phyloP scores from a whole-genome alignment of 1,140 invertebrate species.

The Acromyrmex heyeri region DNA sequence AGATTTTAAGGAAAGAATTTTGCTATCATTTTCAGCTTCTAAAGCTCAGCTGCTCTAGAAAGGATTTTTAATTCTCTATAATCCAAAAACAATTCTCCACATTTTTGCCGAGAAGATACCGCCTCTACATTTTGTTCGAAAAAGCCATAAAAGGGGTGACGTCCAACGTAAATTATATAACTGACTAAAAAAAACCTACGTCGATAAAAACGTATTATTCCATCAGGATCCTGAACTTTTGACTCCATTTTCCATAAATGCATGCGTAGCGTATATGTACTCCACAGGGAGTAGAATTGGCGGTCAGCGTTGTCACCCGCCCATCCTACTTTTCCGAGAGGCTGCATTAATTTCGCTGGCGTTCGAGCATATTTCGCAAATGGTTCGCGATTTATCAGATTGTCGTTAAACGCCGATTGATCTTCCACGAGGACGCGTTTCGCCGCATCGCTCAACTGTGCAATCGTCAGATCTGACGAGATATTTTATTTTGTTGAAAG shows the following conservation, averaged over 20 bases:
- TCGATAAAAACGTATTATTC: conserved; percentile 13
- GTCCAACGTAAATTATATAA: conserved; percentile 27
- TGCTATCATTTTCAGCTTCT: not conserved
- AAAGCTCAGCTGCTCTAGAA: not conserved
- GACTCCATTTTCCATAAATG: not conserved
- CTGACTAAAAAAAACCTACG: not conserved
- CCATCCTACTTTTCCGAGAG: not conserved
- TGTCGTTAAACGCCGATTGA: not conserved
- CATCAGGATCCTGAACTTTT: not conserved
- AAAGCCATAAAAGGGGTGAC: not conserved
- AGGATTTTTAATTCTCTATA: not conserved
- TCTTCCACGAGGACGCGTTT: not conserved
- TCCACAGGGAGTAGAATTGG: not conserved
- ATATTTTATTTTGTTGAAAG: conserved; percentile 49
- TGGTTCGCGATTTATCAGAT: not conserved
- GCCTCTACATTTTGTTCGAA: not conserved
- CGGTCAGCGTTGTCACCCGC: not conserved
- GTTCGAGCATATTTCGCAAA: conserved; percentile 4
- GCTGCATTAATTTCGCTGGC: conserved; percentile 22
- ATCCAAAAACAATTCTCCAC: not conserved
- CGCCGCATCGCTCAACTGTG: not conserved
- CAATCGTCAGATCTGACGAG: not conserved
- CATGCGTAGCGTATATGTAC: not conserved
- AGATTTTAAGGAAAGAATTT: not conserved
- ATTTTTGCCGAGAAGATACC: not conserved